Base-by-base conservation (phyloP, 2,888 invertebrate species). In the Acanthacorydalis orientalis region DNA sequence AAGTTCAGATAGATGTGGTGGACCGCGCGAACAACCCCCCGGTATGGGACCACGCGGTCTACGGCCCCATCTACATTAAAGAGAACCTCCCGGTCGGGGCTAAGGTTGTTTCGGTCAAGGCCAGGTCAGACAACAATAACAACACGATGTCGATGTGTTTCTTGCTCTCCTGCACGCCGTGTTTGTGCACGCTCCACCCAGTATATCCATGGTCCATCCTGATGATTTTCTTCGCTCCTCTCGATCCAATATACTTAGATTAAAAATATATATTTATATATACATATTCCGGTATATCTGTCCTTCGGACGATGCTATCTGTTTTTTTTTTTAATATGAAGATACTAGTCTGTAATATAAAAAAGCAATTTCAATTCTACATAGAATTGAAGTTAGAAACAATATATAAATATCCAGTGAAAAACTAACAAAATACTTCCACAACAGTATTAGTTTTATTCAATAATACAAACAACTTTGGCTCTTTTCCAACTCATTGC, bases 1-100 rank as follows among this genome's bases (percentile, higher is more conserved):
- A 90, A 75, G 93, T 96, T 73, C 90, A 91, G 76, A 92, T 96
- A 75, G 91, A 91, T 77, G 92, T 95, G 74, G 93, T 93, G 76
- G 92, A 90, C 77, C 83, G 88, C 75, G 93, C 88, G 65, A 93
- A 89, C 83, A 95, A 90, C 81, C 92, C 86, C 73, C 92, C 89
- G 72, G 87, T 88, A 70, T 93, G 90, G 92, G 92, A 89, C 77
- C 85, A 91, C 78, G 81, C 80, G 71, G 85, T 89, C 72, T 93
- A 92, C 77, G 92, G 92, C 69, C 92, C 92, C 68, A 88, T 91
- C 81, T 87, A 83, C 84, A 88, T 91, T 75, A 86, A 88, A 82
- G 92, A 93, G 79, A 92, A 92, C 78, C 84, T 88, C 78, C 86
- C 91, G 76, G 90, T 92, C 69, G 93, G 92, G 75, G 88, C 89